Conservation (phyloP, 2,888 invertebrate species). For the Iphiclides podalirius region DNA sequence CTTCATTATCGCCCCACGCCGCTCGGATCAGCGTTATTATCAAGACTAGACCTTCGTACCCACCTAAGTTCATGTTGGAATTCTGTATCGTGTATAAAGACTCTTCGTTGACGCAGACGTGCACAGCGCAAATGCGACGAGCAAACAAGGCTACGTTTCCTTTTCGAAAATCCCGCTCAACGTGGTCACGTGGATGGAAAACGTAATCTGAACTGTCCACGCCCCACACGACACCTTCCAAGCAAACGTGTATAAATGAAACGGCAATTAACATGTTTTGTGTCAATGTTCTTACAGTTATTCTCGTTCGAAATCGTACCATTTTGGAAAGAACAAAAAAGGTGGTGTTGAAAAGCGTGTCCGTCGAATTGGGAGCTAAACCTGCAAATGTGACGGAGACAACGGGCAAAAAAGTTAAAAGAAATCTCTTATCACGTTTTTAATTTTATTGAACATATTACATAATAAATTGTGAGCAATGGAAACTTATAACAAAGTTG, state of each 20-base stretch:
- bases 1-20: slow-evolving; percentile 41
- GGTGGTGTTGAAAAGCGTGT: slow-evolving; percentile 32
- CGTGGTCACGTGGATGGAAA: slow-evolving; percentile 44
- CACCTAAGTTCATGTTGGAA: slow-evolving; percentile 27
- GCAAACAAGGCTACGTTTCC: slow-evolving; percentile 17
- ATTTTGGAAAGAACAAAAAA: slow-evolving; percentile 45
- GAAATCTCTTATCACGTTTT: too few relatives aligned
- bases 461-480: too few relatives aligned
- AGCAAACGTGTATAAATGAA: slow-evolving; percentile 55
- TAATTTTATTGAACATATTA: too few relatives aligned
- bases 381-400: neutral
- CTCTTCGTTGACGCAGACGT: slow-evolving; percentile 24
- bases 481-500: too few relatives aligned
- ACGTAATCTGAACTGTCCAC: slow-evolving; percentile 54
- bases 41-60: slow-evolving; percentile 24
- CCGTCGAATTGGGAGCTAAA: slow-evolving; percentile 18
- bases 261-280: slow-evolving; percentile 63
- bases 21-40: slow-evolving; percentile 37
- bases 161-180: slow-evolving; percentile 35
- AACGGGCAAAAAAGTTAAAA: too few relatives aligned
- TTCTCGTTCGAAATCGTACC: slow-evolving; percentile 35
- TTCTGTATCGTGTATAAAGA: slow-evolving; percentile 26
- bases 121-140: slow-evolving; percentile 29
- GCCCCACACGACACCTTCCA: slow-evolving; percentile 36
- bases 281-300: slow-evolving; percentile 68